Conservation (phyloP, 2,797 vertebrate genomes). For the Numenius phaeopus region DNA sequence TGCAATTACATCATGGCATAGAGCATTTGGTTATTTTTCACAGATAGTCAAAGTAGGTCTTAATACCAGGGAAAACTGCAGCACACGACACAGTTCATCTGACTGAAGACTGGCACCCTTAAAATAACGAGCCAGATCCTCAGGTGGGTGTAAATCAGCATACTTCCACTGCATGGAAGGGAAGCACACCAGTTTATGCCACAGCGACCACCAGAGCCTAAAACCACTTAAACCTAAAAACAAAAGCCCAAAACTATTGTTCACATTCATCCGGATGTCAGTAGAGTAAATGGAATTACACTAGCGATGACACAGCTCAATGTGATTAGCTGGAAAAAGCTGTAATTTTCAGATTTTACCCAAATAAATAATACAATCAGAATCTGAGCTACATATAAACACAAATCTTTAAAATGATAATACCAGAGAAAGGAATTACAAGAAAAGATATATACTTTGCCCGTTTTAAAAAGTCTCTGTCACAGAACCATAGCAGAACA, state of each 20-base stretch:
- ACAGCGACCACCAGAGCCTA: background rate
- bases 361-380: slow-evolving; percentile 33
- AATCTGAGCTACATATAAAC: background rate
- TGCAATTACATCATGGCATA: background rate
- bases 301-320: slow-evolving; percentile 18
- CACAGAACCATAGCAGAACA: slow-evolving; percentile 47
- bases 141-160: background rate
- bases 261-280: slow-evolving; percentile 19
- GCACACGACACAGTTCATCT: background rate
- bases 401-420: background rate
- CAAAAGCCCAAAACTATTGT: slow-evolving; percentile 25
- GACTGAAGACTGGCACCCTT: background rate
- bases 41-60: background rate
- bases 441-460: background rate
- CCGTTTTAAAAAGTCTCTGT: slow-evolving; percentile 28
- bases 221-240: slow-evolving; percentile 21
- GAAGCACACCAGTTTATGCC: background rate
- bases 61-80: background rate
- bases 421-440: background rate
- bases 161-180: background rate
- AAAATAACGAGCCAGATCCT: background rate
- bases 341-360: slow-evolving; percentile 27
- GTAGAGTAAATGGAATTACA: slow-evolving; percentile 37
- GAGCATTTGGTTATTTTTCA: background rate
- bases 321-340: slow-evolving; percentile 20